These are phyloP conservation scores for Strix occidentalis DNA, from an alignment of 2,797 vertebrate species.

Conservation along the genomic window DNA sequence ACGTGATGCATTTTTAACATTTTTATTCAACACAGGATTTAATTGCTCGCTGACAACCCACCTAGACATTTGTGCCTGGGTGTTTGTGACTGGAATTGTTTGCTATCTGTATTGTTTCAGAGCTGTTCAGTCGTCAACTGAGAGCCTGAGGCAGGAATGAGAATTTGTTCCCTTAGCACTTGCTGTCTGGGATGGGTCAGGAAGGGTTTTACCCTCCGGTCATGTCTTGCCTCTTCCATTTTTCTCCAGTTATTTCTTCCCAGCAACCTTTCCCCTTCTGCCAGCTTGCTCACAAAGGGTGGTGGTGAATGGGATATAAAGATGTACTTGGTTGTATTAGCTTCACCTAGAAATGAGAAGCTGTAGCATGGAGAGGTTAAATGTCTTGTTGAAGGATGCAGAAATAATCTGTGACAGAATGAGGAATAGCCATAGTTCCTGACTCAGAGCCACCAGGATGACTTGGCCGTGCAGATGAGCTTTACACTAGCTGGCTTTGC, in stretches of 20 bases:
- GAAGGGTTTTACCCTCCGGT: not conserved
- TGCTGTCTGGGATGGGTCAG: not conserved
- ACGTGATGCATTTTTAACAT: constrained; percentile 71
- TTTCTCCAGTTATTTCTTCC: not conserved
- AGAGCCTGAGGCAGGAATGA: not conserved
- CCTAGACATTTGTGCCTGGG: constrained; percentile 45
- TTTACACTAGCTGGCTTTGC: not conserved
- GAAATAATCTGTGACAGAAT: not conserved
- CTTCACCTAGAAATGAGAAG: not conserved
- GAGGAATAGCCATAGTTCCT: not conserved
- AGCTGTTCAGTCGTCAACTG: not conserved
- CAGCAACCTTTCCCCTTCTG: not conserved
- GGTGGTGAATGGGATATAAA: not conserved
- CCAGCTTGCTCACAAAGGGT: not conserved
- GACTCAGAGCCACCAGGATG: not conserved
- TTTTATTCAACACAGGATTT: constrained; percentile 66
- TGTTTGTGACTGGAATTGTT: constrained; percentile 48
- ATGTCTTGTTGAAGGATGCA: not conserved
- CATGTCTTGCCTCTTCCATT: not conserved
- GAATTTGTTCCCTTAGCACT: not conserved
- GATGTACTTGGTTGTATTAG: not conserved
- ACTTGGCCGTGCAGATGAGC: not conserved
- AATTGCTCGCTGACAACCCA: constrained; percentile 59
- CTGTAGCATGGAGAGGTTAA: not conserved
- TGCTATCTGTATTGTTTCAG: constrained; percentile 5